phyloP scores from a whole-genome alignment of 2,888 invertebrate species.

The Ormia ochracea region DNA sequence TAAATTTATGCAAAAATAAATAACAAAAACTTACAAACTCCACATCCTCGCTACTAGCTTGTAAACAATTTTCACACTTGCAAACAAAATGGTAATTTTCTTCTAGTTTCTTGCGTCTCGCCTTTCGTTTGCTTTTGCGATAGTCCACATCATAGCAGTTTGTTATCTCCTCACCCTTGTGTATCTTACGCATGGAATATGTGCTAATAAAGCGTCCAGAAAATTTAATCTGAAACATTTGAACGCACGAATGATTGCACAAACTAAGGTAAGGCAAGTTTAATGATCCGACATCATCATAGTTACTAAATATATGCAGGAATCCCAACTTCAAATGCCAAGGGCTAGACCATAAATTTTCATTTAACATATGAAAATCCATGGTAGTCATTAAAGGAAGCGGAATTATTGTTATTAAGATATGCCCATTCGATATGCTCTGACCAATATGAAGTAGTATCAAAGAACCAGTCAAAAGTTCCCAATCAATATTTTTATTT shows the following conservation, averaged over 20 bases:
- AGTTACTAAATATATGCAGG: slow-evolving; percentile 68
- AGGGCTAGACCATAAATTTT: slow-evolving; percentile 68
- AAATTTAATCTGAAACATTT: slow-evolving; percentile 87
- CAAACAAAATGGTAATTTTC: slow-evolving; percentile 89
- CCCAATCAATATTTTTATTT: slow-evolving; percentile 74
- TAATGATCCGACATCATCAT: slow-evolving; percentile 83
- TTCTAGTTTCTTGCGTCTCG: slow-evolving; percentile 81
- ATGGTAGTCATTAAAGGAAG: not conserved
- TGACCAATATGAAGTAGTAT: slow-evolving; percentile 88
- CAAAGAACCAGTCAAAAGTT: slow-evolving; percentile 79
- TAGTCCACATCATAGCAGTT: slow-evolving; percentile 92
- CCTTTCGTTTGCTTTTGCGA: slow-evolving; percentile 80
- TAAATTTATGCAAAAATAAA: not conserved
- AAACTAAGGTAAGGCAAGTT: slow-evolving; percentile 91
- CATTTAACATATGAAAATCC: slow-evolving; percentile 64
- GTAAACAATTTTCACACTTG: slow-evolving; percentile 82
- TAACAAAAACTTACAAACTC: slow-evolving; percentile 45
- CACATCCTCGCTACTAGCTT: slow-evolving; percentile 2
- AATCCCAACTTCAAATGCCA: slow-evolving; percentile 66
- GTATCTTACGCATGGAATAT: slow-evolving; percentile 82
- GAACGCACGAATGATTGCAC: slow-evolving; percentile 95
- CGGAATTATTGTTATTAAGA: slow-evolving; percentile 76
- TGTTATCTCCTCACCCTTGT: slow-evolving; percentile 83
- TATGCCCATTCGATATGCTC: slow-evolving; percentile 86
- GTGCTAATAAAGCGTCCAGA: slow-evolving; percentile 84